These are phyloP conservation scores for Acanthococcus lagerstroemiae DNA, from an alignment of 2,888 invertebrate species.

Conservation along the genomic window DNA sequence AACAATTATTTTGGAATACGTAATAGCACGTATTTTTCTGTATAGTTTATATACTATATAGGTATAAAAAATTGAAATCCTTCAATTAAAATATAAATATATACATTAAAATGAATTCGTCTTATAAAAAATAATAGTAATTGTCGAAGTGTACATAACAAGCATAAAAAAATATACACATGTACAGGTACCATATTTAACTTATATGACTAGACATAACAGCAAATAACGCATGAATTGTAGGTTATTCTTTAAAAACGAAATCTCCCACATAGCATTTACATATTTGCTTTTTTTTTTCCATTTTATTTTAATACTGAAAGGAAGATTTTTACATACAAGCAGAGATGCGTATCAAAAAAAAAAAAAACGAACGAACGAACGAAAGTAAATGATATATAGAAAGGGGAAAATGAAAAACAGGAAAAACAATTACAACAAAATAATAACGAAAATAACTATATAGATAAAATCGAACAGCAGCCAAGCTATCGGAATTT, in stretches of 20 bases:
- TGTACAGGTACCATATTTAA: not conserved
- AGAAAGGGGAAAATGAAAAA: too few relatives aligned
- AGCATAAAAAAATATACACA: not conserved
- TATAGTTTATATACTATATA: not conserved
- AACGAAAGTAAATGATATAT: too few relatives aligned
- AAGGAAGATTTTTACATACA: not conserved
- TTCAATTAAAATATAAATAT: not conserved
- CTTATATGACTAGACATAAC: slow-evolving; percentile 8
- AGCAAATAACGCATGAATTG: slow-evolving; percentile 5
- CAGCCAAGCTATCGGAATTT: too few relatives aligned
- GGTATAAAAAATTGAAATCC: not conserved
- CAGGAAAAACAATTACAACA: too few relatives aligned
- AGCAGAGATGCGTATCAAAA: too few relatives aligned
- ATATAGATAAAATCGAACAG: too few relatives aligned
- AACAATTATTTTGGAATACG: not conserved
- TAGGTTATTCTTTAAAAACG: not conserved
- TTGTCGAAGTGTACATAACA: not conserved
- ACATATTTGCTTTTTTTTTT: not conserved
- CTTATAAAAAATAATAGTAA: not conserved
- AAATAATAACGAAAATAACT: too few relatives aligned
- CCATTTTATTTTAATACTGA: slow-evolving; percentile 1
- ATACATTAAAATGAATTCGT: not conserved
- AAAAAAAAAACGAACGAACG: too few relatives aligned
- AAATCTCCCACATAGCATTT: not conserved
- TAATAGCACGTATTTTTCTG: not conserved